Evolutionary conservation across 2,888 invertebrate species (phyloP).

Genomic region (Ochlodes sylvanus): DNA sequence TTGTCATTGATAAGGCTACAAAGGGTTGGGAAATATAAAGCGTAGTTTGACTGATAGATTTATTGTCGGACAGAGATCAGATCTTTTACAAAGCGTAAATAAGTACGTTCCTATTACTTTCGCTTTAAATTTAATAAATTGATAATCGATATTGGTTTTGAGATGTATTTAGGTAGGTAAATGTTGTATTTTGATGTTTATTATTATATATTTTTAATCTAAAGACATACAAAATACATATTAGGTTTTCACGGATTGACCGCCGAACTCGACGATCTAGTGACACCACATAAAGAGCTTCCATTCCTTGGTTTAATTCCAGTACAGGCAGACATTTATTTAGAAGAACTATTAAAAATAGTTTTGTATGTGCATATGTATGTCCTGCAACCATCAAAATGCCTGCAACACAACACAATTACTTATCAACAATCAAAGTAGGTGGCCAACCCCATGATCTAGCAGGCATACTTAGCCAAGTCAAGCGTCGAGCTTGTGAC

Average conservation of each 20-base stretch:
- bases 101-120: background rate
- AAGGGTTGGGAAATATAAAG: constrained; percentile 29
- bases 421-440: background rate
- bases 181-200: no score
- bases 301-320: no score
- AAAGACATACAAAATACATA: no score
- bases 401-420: no score
- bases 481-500: constrained; percentile 10
- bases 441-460: constrained; percentile 6
- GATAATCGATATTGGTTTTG: background rate
- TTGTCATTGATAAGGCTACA: constrained; percentile 33
- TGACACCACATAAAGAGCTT: no score
- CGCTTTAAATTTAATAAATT: background rate
- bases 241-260: no score
- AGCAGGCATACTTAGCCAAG: background rate
- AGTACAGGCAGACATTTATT: no score
- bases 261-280: no score
- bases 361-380: no score
- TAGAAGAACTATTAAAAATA: no score
- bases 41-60: constrained; percentile 27
- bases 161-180: background rate
- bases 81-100: background rate
- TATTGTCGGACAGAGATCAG: constrained; percentile 10
- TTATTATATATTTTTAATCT: no score
- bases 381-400: no score